Evolutionary conservation across 2,888 invertebrate genomes (phyloP), one percentile per base, ranked within the genome.

Genomic region (Ischnus inquisitorius): DNA sequence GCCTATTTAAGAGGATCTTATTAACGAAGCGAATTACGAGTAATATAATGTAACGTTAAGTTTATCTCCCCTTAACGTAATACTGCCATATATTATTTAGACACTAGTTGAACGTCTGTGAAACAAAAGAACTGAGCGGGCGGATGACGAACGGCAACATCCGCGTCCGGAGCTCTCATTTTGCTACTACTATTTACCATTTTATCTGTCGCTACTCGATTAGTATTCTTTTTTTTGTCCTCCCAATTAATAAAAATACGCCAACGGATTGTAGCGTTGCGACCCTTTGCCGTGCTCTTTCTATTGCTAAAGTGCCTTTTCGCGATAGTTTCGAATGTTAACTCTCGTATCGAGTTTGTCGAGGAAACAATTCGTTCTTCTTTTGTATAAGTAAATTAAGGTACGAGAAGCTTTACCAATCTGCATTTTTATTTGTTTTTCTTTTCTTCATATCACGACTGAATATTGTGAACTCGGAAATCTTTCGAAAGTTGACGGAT

Each of bases 51-150:
- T 81, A 81, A 81, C 60, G 67, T 81, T 84, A 69, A 81, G 81
- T 81, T 81, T 81, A 75, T 34, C 74, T 74, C 65, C 69, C 34
- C 34, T 34, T 4, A 62, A 81, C 65, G 82, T 87, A 88, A 89
- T 91, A 91, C 92, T 92, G 92, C 92, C 92, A 92, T 91, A 92
- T 91, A 90, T 88, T 90, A 90, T 88, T 89, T 90, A 91, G 89
- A 90, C 87, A 89, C 75, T 84, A 79, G 78, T 71, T 78, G 75
- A 75, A 72, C 60, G 79, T 83, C 79, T 80, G 34, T 54, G 74
- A 46, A 64, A 64, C 4, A 34, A 34, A 34, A 34, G 8, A 34
- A 34, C 72, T 48, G 57, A 48, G 82, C 69, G 67, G 65, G 81
- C 79, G 39, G 46, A 77, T 8, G 65, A 81, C 64, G 16, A 85